phyloP scores from a whole-genome alignment of 2,113 vertebrate species.

The Calidris pygmaea region DNA sequence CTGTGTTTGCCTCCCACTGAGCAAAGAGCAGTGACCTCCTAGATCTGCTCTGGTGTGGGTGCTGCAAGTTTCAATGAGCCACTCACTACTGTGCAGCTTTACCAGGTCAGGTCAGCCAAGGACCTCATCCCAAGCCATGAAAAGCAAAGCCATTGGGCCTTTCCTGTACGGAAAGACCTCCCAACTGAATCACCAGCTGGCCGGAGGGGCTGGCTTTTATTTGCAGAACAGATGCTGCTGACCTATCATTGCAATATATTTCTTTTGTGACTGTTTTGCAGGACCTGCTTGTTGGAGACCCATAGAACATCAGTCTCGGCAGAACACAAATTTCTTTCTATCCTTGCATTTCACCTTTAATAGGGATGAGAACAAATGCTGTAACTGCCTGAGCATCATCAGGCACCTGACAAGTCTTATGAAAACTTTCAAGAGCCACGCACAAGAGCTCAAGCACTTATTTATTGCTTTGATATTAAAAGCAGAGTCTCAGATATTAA shows the following conservation, averaged over 20 bases:
- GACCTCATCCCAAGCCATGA: background rate
- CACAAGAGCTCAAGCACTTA: constrained; percentile 5
- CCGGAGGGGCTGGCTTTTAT: background rate
- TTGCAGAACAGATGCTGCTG: background rate
- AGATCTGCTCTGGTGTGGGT: background rate
- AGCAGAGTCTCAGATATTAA: background rate
- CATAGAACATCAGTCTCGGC: background rate
- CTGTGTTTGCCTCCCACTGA: background rate
- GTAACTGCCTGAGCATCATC: background rate
- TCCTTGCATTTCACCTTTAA: constrained; percentile 16
- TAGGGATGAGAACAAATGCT: background rate
- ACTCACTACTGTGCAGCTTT: background rate
- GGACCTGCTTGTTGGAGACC: background rate
- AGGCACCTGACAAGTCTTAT: background rate
- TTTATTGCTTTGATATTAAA: constrained; percentile 40
- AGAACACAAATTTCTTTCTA: background rate
- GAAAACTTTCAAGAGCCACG: background rate
- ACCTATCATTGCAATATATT: background rate
- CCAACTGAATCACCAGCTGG: background rate
- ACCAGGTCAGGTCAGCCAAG: background rate
- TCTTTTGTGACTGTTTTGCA: background rate
- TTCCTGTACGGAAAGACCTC: background rate
- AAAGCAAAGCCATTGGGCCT: background rate
- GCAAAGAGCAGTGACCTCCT: background rate
- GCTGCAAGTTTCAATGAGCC: background rate